A percentile compares a stretch with the other conserved stretches of the same genome.
Conservation (phyloP, 2,113 vertebrate species). For the Sciurus niger region DNA sequence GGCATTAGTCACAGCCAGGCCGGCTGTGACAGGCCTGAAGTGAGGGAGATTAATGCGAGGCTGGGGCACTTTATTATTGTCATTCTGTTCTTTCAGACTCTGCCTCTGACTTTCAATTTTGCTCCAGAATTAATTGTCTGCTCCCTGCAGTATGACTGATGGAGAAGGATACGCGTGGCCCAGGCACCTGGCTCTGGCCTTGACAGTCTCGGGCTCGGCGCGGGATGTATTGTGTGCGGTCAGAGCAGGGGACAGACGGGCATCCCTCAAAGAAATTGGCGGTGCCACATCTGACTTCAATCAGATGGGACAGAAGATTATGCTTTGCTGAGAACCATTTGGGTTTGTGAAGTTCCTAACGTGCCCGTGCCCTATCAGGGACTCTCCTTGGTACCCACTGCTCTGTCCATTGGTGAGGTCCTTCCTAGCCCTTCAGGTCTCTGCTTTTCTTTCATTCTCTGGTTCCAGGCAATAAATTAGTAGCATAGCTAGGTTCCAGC, state of each 20-base stretch:
- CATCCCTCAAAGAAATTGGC: slow-evolving; percentile 86
- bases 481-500: slow-evolving; percentile 76
- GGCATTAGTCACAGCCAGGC: slow-evolving; percentile 99
- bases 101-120: slow-evolving; percentile 97
- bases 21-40: slow-evolving; percentile 96
- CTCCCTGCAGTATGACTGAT: slow-evolving; percentile 95
- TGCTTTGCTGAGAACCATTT: slow-evolving; percentile 73
- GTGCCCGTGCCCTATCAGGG: slow-evolving; percentile 74
- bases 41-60: slow-evolving; percentile 99
- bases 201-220: slow-evolving; percentile 88
- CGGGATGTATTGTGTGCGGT: slow-evolving; percentile 89
- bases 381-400: slow-evolving; percentile 60
- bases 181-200: slow-evolving; percentile 94
- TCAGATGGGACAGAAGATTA: slow-evolving; percentile 83
- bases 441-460: slow-evolving; percentile 41
- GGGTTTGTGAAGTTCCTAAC: slow-evolving; percentile 81
- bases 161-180: slow-evolving; percentile 91
- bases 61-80: slow-evolving; percentile 99
- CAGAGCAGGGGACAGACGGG: slow-evolving; percentile 88
- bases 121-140: slow-evolving; percentile 97
- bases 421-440: slow-evolving; percentile 76
- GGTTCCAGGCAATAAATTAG: slow-evolving; percentile 81
- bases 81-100: slow-evolving; percentile 98
- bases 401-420: slow-evolving; percentile 45
- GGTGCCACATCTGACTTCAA: slow-evolving; percentile 84